Conservation (phyloP, 2,888 invertebrate species). For the Apotomis betuletana region DNA sequence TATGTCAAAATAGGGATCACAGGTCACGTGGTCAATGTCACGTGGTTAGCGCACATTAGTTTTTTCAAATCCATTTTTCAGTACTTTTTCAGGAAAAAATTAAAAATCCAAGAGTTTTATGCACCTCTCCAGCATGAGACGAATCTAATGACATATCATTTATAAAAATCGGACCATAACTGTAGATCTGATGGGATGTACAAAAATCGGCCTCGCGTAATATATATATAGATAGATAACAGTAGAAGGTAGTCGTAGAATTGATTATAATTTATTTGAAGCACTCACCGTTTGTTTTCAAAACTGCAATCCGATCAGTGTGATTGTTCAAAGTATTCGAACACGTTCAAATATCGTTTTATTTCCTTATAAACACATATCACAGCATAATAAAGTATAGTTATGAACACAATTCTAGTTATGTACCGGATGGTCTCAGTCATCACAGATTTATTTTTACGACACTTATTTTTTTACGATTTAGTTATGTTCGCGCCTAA, state of each 20-base stretch:
- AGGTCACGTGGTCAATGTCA: too few relatives aligned
- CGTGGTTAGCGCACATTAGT: too few relatives aligned
- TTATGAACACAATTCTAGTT: constrained; percentile 64
- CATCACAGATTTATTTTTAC: constrained; percentile 62
- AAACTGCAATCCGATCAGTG: constrained; percentile 52
- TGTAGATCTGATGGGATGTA: too few relatives aligned
- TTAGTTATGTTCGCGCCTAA: constrained; percentile 55
- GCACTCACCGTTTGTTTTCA: constrained; percentile 41
- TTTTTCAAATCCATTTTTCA: too few relatives aligned
- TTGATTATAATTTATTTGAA: constrained; percentile 15
- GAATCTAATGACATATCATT: too few relatives aligned
- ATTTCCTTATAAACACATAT: constrained; percentile 70
- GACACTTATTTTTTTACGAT: constrained; percentile 10
- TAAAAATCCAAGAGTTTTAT: too few relatives aligned
- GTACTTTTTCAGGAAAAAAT: too few relatives aligned
- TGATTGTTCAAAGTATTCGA: constrained; percentile 48
- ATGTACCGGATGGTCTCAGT: constrained; percentile 69
- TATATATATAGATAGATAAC: too few relatives aligned
- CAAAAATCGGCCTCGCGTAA: too few relatives aligned
- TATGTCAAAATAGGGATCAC: too few relatives aligned
- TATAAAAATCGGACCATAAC: too few relatives aligned
- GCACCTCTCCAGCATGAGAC: too few relatives aligned
- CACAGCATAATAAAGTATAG: constrained; percentile 69
- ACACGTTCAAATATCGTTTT: constrained; percentile 64
- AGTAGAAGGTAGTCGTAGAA: constrained; percentile 20